Evolutionary conservation across 1,140 invertebrate species (phyloP), one percentile per base, ranked within the genome.

Genomic region (Drosophila auraria): DNA sequence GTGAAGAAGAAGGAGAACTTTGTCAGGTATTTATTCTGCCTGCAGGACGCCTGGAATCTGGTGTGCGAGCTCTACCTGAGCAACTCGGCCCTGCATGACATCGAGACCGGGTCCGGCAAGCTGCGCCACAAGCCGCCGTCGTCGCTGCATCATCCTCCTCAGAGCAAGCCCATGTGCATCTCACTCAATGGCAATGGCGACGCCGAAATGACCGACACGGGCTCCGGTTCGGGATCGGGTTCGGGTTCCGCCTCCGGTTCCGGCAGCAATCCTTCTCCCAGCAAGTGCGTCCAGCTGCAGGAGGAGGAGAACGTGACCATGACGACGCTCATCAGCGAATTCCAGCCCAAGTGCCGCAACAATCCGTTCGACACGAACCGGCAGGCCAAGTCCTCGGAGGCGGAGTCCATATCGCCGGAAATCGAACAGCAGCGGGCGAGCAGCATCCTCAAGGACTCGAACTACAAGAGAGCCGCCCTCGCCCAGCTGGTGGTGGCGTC

Each of bases 391-490:
- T 93, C 94, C 47, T 69, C 68, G 40, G 94, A 95, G 71, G 93
- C 94, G 30, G 94, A 95, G 81, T 94, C 94, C 2, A 94, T 95
- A 14, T 95, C 95, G 25, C 95, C 95, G 6, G 96, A 97, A 86
- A 95, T 96, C 27, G 96, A 97, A 81, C 95, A 95, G 71, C 96
- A 97, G 92, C 95, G 96, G 71, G 95, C 95, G 60, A 94, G 95
- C 20, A 97, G 97, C 65, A 96, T 97, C 50, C 95, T 96, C 61
- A 98, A 97, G 94, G 97, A 93, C 14, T 92, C 86, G 5, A 92
- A 93, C 23, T 93, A 92, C 49, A 93, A 93, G 65, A 75, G 92
- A 6, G 87, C 91, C 1, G 91, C 92, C 8, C 33, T 93, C 8
- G 89, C 92, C 0, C 92, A 93, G 68, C 47, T 93, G 23, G 91